A percentile compares a stretch with the other conserved stretches of the same genome.
These are phyloP conservation scores for Microctenopoma steveboyesi DNA, from an alignment of 2,797 vertebrate species.

Conservation along the genomic window DNA sequence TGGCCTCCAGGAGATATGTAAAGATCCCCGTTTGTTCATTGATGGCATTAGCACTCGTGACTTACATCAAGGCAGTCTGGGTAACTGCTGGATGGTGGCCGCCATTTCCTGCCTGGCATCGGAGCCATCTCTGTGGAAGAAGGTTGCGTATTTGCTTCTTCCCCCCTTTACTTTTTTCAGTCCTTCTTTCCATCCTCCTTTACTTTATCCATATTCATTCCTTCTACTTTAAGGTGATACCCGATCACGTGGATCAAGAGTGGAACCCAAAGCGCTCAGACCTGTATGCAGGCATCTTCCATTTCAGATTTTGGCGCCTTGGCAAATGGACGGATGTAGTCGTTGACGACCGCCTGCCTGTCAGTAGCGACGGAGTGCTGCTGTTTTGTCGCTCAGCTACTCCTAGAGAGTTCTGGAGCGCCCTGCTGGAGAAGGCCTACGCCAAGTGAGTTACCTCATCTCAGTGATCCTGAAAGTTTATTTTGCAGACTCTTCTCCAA, in stretches of 20 bases:
- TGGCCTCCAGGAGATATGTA: constrained; percentile 82
- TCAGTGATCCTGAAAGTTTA: neutral
- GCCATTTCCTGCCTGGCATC: constrained; percentile 87
- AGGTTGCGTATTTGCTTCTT: constrained; percentile 44
- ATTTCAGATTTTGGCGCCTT: constrained; percentile 88
- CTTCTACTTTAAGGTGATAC: constrained; percentile 82
- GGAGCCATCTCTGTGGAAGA: constrained; percentile 86
- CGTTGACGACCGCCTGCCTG: constrained; percentile 86
- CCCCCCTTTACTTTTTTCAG: neutral
- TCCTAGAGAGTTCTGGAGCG: constrained; percentile 86
- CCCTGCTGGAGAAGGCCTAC: constrained; percentile 87
- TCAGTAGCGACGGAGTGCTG: constrained; percentile 79
- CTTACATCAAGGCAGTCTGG: constrained; percentile 88
- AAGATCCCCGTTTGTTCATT: constrained; percentile 86
- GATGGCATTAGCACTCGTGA: constrained; percentile 89
- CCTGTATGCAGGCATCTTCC: constrained; percentile 86
- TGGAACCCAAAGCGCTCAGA: constrained; percentile 82
- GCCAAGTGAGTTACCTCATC: constrained; percentile 78
- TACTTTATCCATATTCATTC: neutral
- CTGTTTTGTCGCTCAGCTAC: constrained; percentile 87
- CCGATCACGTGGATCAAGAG: constrained; percentile 84
- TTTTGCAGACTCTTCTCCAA: too few species aligned
- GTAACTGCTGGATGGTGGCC: constrained; percentile 91
- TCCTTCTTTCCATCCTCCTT: neutral
- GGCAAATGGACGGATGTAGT: constrained; percentile 85